Evolutionary conservation across 1,140 invertebrate species (phyloP).

Genomic region (Ostrea denselamellosa): DNA sequence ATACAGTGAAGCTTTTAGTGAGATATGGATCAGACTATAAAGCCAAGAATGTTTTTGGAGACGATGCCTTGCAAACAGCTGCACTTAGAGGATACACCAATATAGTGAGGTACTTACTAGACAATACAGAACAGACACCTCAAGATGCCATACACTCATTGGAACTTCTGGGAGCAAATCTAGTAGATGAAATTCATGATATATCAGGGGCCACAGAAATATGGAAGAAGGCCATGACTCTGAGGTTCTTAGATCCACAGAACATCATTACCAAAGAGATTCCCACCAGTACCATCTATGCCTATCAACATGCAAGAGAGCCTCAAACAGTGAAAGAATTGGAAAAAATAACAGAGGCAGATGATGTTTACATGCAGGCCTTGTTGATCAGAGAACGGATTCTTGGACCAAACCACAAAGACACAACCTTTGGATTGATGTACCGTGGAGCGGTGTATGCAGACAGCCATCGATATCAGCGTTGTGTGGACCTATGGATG

Average conservation of each 20-base stretch:
- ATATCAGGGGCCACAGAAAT: constrained; percentile 91
- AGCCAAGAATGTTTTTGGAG: constrained; percentile 87
- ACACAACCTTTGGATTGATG: constrained; percentile 96
- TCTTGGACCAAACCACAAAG: constrained; percentile 94
- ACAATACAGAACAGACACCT: constrained; percentile 83
- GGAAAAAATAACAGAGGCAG: constrained; percentile 93
- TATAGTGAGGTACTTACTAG: constrained; percentile 88
- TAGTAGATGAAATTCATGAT: constrained; percentile 96
- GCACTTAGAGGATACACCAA: constrained; percentile 91
- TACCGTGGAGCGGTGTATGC: constrained; percentile 96
- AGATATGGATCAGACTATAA: constrained; percentile 89
- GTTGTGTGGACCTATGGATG: constrained; percentile 95
- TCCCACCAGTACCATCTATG: constrained; percentile 74
- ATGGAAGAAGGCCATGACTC: constrained; percentile 93
- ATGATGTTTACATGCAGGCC: constrained; percentile 97
- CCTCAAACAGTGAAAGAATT: constrained; percentile 87
- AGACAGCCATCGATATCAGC: constrained; percentile 90
- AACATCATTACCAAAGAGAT: constrained; percentile 81
- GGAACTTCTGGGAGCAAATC: constrained; percentile 94
- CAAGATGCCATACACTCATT: constrained; percentile 92
- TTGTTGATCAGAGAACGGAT: constrained; percentile 94
- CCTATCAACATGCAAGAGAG: constrained; percentile 92
- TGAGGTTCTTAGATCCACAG: constrained; percentile 84
- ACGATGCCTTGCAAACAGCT: constrained; percentile 94
- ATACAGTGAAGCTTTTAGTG: constrained; percentile 90